These are phyloP conservation scores for Rhopilema esculentum DNA, from an alignment of 30 jellyfish, hydroid and myxozoan species.

Conservation along the genomic window DNA sequence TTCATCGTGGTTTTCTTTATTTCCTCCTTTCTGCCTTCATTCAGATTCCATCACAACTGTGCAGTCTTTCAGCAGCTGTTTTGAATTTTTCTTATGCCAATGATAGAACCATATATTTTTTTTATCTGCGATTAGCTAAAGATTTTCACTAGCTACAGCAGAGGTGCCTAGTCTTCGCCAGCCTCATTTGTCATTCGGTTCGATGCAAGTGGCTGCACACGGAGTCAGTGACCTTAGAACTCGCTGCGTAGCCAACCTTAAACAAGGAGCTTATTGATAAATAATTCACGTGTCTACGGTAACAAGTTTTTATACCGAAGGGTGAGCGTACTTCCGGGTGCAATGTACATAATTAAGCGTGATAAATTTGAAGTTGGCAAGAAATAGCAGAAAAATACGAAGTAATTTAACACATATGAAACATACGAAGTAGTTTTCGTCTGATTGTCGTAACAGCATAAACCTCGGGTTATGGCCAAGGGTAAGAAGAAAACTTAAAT, in stretches of 20 bases:
- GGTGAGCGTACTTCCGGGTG: not conserved
- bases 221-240: conserved; percentile 65
- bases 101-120: not conserved
- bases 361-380: no score
- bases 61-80: not conserved
- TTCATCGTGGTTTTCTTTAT: not conserved
- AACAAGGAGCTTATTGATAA: conserved; percentile 11
- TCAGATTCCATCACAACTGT: not conserved
- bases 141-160: not conserved
- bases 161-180: not conserved
- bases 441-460: no score
- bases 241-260: conserved; percentile 35
- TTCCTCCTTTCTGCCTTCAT: conserved; percentile 1
- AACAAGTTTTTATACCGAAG: not conserved
- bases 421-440: no score
- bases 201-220: conserved; percentile 68
- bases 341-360: no score
- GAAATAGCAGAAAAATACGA: no score
- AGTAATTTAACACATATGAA: no score
- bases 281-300: conserved; percentile 2
- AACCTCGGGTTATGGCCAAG: no score
- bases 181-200: conserved; percentile 28
- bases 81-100: not conserved
- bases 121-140: not conserved
- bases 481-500: no score